phyloP scores from a whole-genome alignment of 2,113 vertebrate genomes.

The Hoplias malabaricus region DNA sequence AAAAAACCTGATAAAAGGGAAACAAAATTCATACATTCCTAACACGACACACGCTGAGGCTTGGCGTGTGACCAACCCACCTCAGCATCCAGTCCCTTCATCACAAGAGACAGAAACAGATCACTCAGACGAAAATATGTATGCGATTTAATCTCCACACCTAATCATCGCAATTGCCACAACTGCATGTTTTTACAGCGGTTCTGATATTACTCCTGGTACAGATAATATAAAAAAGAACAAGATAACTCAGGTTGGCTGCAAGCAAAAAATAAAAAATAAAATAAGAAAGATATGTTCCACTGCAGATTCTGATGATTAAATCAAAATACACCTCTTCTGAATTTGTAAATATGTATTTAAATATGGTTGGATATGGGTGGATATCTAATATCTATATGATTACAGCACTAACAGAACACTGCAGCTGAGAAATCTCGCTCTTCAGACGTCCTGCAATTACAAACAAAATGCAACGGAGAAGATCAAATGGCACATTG shows the following conservation, averaged over 20 bases:
- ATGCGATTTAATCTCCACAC: not conserved
- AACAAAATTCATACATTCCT: constrained; percentile 59
- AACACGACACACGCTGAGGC: constrained; percentile 66
- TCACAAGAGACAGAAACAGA: not conserved
- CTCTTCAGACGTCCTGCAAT: not conserved
- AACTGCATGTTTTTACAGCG: not conserved
- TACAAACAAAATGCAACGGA: constrained; percentile 2
- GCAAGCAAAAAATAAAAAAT: not conserved
- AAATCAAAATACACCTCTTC: not conserved
- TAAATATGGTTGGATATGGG: not conserved
- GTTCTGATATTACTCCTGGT: not conserved
- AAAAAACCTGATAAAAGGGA: not conserved
- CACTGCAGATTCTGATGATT: too few species aligned
- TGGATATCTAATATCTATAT: not conserved
- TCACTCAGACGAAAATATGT: not conserved
- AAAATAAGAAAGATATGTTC: too few species aligned
- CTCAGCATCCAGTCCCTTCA: not conserved
- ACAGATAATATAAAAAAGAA: not conserved
- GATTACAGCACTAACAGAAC: not conserved
- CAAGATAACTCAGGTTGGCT: not conserved
- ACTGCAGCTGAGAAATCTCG: not conserved
- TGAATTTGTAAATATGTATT: not conserved
- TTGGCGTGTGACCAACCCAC: constrained; percentile 58
- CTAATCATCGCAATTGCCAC: not conserved
- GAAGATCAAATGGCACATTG: constrained; percentile 17